phyloP scores from a whole-genome alignment of 2,888 invertebrate species.

The Meghimatium bilineatum region DNA sequence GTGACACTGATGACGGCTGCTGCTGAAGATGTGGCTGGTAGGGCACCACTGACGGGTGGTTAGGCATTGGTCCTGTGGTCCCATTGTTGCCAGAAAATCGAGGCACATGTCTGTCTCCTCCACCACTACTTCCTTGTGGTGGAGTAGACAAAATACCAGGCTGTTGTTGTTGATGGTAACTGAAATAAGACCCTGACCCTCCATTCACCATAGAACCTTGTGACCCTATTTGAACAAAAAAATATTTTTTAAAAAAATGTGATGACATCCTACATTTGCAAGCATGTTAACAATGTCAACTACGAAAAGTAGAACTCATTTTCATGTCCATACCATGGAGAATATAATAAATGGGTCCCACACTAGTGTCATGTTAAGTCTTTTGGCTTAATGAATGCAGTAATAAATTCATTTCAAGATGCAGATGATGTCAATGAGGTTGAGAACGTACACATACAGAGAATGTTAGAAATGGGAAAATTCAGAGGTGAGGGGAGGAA shows the following conservation, averaged over 20 bases:
- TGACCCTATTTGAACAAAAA: slow-evolving; percentile 19
- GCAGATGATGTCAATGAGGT: too few species aligned
- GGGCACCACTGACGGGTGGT: not conserved
- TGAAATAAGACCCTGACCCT: slow-evolving; percentile 30
- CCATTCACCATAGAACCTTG: slow-evolving; percentile 33
- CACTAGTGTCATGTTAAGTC: too few species aligned
- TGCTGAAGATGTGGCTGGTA: slow-evolving; percentile 34
- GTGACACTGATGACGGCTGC: slow-evolving; percentile 28
- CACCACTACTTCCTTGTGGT: slow-evolving; percentile 11
- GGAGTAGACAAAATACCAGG: slow-evolving; percentile 22
- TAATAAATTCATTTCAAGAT: too few species aligned
- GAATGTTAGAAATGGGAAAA: too few species aligned
- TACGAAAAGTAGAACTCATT: too few species aligned
- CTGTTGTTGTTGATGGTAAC: slow-evolving; percentile 38
- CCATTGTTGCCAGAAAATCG: not conserved
- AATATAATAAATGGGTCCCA: too few species aligned
- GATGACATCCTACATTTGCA: not conserved
- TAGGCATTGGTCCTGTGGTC: not conserved
- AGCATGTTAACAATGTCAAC: too few species aligned
- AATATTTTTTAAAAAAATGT: not conserved
- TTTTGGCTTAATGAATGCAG: too few species aligned
- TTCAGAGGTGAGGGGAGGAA: too few species aligned
- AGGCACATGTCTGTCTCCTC: slow-evolving; percentile 15
- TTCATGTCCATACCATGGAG: too few species aligned
- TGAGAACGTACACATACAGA: too few species aligned